Conservation (phyloP, 2,888 invertebrate genomes). For the Myathropa florea region DNA sequence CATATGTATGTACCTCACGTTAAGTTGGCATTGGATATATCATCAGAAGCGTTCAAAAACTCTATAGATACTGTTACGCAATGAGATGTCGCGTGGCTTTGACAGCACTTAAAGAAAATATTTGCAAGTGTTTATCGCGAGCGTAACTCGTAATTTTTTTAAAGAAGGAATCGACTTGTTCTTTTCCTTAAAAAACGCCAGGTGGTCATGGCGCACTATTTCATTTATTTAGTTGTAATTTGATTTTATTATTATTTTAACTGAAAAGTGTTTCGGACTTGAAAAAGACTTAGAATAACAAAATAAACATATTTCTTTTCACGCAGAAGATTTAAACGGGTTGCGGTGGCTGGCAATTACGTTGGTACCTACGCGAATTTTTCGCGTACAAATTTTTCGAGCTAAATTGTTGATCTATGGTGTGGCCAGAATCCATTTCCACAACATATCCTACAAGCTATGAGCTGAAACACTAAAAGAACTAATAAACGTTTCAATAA, state of each 20-base stretch:
- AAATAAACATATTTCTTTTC: no score
- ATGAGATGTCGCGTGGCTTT: slow-evolving; percentile 19
- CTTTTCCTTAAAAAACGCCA: not conserved
- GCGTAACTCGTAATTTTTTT: not conserved
- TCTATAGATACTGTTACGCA: not conserved
- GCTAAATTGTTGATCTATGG: no score
- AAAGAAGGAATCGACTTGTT: not conserved
- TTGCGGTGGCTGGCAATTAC: no score
- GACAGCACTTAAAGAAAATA: slow-evolving; percentile 10
- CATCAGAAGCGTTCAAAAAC: not conserved
- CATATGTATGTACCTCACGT: not conserved
- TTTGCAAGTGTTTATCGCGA: slow-evolving; percentile 6
- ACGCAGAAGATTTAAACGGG: no score
- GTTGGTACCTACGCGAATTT: no score
- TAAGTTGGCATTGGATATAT: not conserved
- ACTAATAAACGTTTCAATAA: no score
- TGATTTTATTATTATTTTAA: not conserved
- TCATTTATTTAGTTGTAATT: not conserved
- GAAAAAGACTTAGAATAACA: not conserved
- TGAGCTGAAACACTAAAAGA: no score
- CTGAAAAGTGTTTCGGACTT: not conserved
- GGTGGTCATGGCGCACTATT: not conserved
- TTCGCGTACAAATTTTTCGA: no score
- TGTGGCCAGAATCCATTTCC: no score
- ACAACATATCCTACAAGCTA: no score